Evolutionary conservation across 1,140 invertebrate genomes (phyloP), one percentile per base, ranked within the genome.

Genomic region (Ostrea edulis): DNA sequence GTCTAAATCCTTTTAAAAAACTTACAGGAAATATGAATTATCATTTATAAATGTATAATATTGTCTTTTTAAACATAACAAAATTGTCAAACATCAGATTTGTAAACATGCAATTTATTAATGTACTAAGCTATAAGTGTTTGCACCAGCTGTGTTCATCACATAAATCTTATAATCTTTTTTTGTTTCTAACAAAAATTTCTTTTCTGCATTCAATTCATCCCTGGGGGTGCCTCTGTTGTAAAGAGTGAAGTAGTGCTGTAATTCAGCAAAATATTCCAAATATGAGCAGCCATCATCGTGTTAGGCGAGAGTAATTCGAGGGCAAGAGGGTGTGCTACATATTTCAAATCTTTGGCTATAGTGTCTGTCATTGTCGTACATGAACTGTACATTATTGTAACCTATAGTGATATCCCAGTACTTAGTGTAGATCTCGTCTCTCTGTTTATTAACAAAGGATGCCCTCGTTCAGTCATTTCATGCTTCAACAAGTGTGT

Each of bases 391-490:
- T 35, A 77, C 25, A 77, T 11, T 35, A 35, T 25, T 77, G 29
- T 35, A 77, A 14, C 25, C 11, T 35, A 35, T 25, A 77, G 68
- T 77, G 68, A 77, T 29, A 29, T 25, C 12, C 14, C 8, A 77
- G 68, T 12, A 77, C 3, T 9, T 25, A 62, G 17, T 62, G 68
- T 62, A 44, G 35, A 44, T 44, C 35, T 62, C 14, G 20, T n/a
- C n/a, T 62, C 5, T 9, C 8, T 14, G 12, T 77, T 12, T 77
- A 35, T 14, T 35, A 9, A 77, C 68, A 77, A 77, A 35, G 68
- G 68, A 77, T 77, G 68, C 9, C 68, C 68, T 25, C 25, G 12
- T 77, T 77, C 68, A 77, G 17, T 77, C 68, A 29, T 77, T 77
- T 77, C 25, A 77, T 77, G 68, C 68, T 25, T 77, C 25, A 77